A percentile compares a stretch with the other conserved stretches of the same genome.
Conservation (phyloP, 1,140 invertebrate genomes). For the Lepidurus apus region DNA sequence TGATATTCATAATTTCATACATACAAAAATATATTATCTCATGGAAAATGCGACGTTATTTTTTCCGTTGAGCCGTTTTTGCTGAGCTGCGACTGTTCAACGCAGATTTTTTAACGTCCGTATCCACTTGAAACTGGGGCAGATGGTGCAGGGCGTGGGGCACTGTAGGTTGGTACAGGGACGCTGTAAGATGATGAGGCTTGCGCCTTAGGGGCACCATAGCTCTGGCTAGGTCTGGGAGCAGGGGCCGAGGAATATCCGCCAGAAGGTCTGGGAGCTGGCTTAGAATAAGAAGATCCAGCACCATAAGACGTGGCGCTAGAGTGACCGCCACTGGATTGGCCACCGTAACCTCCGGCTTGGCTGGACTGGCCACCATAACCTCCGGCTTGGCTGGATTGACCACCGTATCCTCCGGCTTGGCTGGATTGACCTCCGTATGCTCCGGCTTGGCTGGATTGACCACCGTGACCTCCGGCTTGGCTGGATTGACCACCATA, state of each 20-base stretch:
- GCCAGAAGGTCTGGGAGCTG: neutral
- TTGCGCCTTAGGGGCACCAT: slow-evolving; percentile 18
- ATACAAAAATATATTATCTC: slow-evolving; percentile 30
- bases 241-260: neutral
- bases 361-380: neutral
- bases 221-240: neutral
- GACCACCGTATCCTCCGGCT: neutral
- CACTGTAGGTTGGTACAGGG: neutral
- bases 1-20: slow-evolving; percentile 22
- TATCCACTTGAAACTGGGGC: neutral
- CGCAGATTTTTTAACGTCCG: slow-evolving; percentile 16
- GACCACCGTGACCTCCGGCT: neutral
- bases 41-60: slow-evolving; percentile 27
- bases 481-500: neutral
- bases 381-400: neutral
- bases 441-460: neutral
- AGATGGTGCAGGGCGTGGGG: neutral
- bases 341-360: neutral
- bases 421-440: neutral
- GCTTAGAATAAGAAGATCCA: neutral
- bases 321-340: neutral
- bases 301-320: neutral
- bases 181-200: slow-evolving; percentile 16
- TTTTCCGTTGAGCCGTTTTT: slow-evolving; percentile 26
- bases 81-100: slow-evolving; percentile 15